These are phyloP conservation scores for Nomia melanderi DNA, from an alignment of 1,140 invertebrate genomes.

Conservation along the genomic window DNA sequence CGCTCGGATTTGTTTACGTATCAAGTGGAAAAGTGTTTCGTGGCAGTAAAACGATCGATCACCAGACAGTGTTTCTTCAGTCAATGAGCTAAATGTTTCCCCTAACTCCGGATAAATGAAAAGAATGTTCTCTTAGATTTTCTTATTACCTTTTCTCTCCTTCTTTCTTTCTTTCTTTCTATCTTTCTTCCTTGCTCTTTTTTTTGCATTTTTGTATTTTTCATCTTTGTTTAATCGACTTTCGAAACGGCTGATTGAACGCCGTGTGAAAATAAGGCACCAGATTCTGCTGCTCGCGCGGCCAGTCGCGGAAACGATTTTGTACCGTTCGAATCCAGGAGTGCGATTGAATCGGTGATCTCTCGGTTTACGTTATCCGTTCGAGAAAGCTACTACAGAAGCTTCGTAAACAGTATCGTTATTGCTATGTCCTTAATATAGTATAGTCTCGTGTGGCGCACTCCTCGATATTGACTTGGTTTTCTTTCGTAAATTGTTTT, in stretches of 20 bases:
- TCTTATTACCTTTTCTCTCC: too few relatives aligned
- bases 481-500: background rate
- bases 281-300: slow-evolving; percentile 69
- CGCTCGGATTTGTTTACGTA: background rate
- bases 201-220: background rate
- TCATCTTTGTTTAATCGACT: slow-evolving; percentile 59
- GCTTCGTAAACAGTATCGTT: background rate
- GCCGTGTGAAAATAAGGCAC: slow-evolving; percentile 78
- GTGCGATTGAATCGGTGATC: slow-evolving; percentile 41
- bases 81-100: background rate
- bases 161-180: background rate
- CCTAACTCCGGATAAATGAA: background rate
- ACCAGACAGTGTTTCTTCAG: background rate
- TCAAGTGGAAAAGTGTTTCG: slow-evolving; percentile 19
- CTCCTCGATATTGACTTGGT: slow-evolving; percentile 31
- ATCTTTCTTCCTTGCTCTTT: background rate
- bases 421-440: background rate
- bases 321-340: slow-evolving; percentile 38
- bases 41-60: slow-evolving; percentile 38
- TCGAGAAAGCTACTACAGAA: slow-evolving; percentile 9
- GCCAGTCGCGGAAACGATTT: slow-evolving; percentile 63
- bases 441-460: background rate
- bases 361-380: background rate
- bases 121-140: background rate
- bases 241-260: slow-evolving; percentile 70